Conservation (phyloP, 2,113 vertebrate species). For the Orycteropus afer region DNA sequence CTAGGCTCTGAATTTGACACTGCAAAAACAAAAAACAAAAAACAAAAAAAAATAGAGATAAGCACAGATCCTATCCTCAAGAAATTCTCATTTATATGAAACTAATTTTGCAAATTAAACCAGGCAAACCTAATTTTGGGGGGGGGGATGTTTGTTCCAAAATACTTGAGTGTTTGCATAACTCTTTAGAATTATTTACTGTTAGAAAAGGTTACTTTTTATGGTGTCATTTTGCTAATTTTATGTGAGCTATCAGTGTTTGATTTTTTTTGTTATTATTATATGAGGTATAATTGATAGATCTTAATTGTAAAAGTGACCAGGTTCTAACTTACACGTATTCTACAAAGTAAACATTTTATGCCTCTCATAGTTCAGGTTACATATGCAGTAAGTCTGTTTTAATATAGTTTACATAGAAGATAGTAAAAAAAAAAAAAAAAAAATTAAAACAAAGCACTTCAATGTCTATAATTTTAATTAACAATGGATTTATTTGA, state of each 20-base stretch:
- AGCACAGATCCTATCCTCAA: not conserved
- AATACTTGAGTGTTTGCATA: not conserved
- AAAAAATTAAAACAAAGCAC: conserved; percentile 35
- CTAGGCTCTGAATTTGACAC: not conserved
- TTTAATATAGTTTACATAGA: conserved; percentile 1
- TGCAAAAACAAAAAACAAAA: not conserved
- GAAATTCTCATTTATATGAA: not conserved
- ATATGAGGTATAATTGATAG: not conserved
- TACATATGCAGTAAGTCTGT: not conserved
- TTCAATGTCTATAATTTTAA: conserved; percentile 55
- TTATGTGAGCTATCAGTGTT: not conserved
- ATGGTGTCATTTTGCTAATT: not conserved
- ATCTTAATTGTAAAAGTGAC: not conserved
- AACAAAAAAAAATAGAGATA: no score
- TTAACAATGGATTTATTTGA: not conserved
- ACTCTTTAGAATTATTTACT: not conserved
- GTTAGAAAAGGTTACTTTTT: conserved; percentile 8
- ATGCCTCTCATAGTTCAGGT: not conserved
- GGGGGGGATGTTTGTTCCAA: not conserved
- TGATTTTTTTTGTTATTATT: not conserved
- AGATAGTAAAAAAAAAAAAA: not conserved
- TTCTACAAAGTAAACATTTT: not conserved
- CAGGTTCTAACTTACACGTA: not conserved
- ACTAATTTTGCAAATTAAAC: not conserved
- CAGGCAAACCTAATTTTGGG: not conserved